phyloP scores from a whole-genome alignment of 2,888 invertebrate species.

The Cactoblastis cactorum region DNA sequence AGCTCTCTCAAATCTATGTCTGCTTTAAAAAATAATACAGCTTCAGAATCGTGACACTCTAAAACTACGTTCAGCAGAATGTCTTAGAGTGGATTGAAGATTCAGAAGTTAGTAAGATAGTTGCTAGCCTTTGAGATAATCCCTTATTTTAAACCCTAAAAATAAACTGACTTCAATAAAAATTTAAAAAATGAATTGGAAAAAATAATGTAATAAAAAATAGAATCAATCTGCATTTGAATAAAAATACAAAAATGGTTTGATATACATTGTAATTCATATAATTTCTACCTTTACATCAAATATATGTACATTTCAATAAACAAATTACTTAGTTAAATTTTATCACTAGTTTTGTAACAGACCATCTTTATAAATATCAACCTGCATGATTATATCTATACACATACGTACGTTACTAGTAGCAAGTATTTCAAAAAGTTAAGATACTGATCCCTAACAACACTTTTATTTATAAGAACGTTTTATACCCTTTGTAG shows the following conservation, averaged over 20 bases:
- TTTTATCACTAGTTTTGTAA: constrained; percentile 35
- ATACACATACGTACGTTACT: constrained; percentile 28
- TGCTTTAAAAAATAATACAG: too few relatives aligned
- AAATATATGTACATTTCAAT: constrained; percentile 65
- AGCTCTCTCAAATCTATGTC: too few relatives aligned
- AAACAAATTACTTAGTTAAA: constrained; percentile 49
- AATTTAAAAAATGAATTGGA: too few relatives aligned
- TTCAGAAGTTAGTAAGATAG: too few relatives aligned
- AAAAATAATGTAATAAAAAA: too few relatives aligned
- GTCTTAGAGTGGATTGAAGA: too few relatives aligned
- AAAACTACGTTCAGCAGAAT: too few relatives aligned
- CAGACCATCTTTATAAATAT: constrained; percentile 36
- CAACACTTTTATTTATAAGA: constrained; percentile 29
- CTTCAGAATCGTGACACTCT: too few relatives aligned
- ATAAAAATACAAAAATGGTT: constrained; percentile 14
- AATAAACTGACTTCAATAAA: too few relatives aligned
- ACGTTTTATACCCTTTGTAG: constrained; percentile 36
- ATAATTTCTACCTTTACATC: constrained; percentile 45
- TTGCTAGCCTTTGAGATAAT: too few relatives aligned
- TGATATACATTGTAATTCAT: constrained; percentile 41
- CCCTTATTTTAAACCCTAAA: too few relatives aligned
- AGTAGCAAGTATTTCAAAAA: constrained; percentile 24
- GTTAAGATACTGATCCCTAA: constrained; percentile 42
- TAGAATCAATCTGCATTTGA: not conserved
- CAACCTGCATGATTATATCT: constrained; percentile 31